These are phyloP conservation scores for Labeo catla DNA, from an alignment of 2,113 vertebrate species.

Conservation along the genomic window DNA sequence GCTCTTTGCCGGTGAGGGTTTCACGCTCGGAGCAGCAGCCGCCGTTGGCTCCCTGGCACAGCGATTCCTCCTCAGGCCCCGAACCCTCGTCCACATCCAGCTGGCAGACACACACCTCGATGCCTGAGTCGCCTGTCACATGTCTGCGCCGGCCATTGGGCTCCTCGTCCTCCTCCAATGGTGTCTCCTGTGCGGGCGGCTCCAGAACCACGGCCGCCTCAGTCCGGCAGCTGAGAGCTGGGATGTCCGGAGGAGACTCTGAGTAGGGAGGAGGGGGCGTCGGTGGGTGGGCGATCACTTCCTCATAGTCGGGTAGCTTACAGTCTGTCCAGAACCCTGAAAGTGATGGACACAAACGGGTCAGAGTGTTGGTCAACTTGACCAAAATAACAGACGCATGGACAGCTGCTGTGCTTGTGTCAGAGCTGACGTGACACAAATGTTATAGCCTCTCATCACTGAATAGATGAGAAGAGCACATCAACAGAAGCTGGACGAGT, in stretches of 20 bases:
- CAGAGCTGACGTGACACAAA: too few relatives aligned
- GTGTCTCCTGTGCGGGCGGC: slow-evolving; percentile 8
- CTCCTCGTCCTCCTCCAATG: slow-evolving; percentile 58
- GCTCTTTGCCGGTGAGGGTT: slow-evolving; percentile 64
- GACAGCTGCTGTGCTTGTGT: too few relatives aligned
- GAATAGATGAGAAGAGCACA: too few relatives aligned
- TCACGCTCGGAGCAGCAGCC: slow-evolving; percentile 68
- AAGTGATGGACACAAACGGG: slow-evolving; percentile 22
- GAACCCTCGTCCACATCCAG: slow-evolving; percentile 73
- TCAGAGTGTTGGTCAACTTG: background rate
- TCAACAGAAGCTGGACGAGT: too few relatives aligned
- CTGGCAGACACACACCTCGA: slow-evolving; percentile 81
- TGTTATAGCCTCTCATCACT: too few relatives aligned
- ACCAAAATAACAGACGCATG: background rate
- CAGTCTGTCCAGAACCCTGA: slow-evolving; percentile 83
- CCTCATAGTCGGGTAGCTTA: slow-evolving; percentile 84
- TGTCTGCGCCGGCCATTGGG: slow-evolving; percentile 76
- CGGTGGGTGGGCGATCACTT: slow-evolving; percentile 81
- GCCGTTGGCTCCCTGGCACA: slow-evolving; percentile 65
- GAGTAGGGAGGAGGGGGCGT: slow-evolving; percentile 83
- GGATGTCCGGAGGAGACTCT: slow-evolving; percentile 41
- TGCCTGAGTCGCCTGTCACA: slow-evolving; percentile 82
- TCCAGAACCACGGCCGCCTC: background rate
- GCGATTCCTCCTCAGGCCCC: slow-evolving; percentile 59
- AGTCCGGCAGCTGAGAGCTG: background rate